Conservation (phyloP, 2,113 vertebrate species). For the Rhinopomastus cyanomelas region DNA sequence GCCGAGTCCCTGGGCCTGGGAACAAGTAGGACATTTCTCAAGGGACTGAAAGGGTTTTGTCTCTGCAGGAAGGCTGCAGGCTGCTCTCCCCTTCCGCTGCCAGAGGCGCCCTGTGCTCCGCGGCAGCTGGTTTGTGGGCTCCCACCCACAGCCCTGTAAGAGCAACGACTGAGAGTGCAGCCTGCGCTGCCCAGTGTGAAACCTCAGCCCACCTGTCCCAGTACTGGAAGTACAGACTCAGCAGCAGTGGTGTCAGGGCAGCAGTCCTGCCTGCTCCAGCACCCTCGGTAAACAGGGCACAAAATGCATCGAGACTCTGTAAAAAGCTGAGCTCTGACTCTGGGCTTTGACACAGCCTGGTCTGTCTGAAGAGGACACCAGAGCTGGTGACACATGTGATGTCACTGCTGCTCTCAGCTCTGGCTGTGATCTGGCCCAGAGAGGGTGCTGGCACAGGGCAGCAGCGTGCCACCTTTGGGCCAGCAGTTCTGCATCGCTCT, state of each 20-base stretch:
- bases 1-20: neutral
- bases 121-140: neutral
- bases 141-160: neutral
- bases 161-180: neutral
- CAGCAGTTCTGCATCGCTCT: neutral
- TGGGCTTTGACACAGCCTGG: neutral
- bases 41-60: conserved; percentile 26
- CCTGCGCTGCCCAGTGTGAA: neutral
- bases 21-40: conserved; percentile 26
- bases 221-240: neutral
- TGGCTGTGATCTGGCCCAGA: neutral
- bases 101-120: fast-evolving
- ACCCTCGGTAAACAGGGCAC: neutral
- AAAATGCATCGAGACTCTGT: neutral
- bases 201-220: neutral
- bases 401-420: neutral
- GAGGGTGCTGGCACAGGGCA: neutral
- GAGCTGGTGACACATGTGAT: neutral
- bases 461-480: neutral
- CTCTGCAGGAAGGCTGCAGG: neutral
- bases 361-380: neutral
- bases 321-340: neutral
- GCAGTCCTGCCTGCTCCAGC: neutral
- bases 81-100: conserved; percentile 14
- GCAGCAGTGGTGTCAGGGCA: neutral